These are phyloP conservation scores for Eunapius fragilis DNA, from an alignment of 37 sponge, comb jelly and placozoan genomes.

Conservation along the genomic window DNA sequence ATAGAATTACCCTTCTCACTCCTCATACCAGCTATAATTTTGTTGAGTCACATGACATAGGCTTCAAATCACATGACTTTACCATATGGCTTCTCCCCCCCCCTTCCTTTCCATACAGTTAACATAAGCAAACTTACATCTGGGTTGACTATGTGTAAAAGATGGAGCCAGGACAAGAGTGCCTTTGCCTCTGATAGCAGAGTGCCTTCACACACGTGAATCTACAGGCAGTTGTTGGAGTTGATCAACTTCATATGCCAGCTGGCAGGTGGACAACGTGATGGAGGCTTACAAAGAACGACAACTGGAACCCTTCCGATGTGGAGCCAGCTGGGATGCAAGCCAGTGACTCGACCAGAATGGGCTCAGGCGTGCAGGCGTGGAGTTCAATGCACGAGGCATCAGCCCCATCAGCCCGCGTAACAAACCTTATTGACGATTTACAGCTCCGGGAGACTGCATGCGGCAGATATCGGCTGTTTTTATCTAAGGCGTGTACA, in stretches of 20 bases:
- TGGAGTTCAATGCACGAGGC: not conserved
- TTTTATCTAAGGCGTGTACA: not conserved
- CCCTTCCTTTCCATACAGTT: not conserved
- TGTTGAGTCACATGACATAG: not conserved
- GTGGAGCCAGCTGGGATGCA: not conserved
- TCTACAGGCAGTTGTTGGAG: not conserved
- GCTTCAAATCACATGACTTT: not conserved
- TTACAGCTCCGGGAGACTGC: not conserved
- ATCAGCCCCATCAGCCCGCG: not conserved
- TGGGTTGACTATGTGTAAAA: conserved; percentile 48
- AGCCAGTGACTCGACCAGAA: not conserved
- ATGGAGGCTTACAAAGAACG: not conserved
- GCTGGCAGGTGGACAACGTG: not conserved
- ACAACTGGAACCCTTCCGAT: not conserved
- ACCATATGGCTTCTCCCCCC: not conserved
- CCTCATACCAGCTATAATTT: not conserved
- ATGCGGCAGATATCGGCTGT: not conserved
- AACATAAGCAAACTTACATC: conserved; percentile 14
- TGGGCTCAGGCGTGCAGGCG: not conserved
- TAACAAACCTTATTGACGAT: not conserved
- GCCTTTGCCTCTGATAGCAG: not conserved
- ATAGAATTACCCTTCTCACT: not conserved
- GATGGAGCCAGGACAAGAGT: conserved; percentile 9
- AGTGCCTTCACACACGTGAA: not conserved
- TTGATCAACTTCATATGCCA: not conserved